Evolutionary conservation across 2,888 invertebrate species (phyloP).

Genomic region (Phyllotreta striolata): DNA sequence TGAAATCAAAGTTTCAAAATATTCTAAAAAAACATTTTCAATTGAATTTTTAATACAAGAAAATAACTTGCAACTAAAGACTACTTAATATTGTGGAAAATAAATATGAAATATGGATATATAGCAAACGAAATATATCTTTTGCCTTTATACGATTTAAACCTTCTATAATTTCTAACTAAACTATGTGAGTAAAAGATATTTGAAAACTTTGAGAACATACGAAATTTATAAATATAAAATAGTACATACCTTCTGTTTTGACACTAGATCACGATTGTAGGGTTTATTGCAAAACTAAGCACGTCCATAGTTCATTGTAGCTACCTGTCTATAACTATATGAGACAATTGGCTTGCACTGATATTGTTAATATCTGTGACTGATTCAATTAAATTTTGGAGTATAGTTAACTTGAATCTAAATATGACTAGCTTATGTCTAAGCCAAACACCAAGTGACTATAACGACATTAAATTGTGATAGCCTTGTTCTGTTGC

Average conservation of each 20-base stretch:
- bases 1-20: no score
- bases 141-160: no score
- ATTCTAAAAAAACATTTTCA: no score
- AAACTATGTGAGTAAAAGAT: no score
- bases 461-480: slow-evolving; percentile 64
- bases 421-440: slow-evolving; percentile 63
- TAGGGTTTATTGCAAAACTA: slow-evolving; percentile 1
- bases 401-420: slow-evolving; percentile 60
- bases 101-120: no score
- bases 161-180: no score
- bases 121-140: no score
- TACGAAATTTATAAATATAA: no score
- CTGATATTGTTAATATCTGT: slow-evolving; percentile 63
- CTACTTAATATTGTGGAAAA: no score
- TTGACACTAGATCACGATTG: slow-evolving; percentile 15
- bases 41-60: no score
- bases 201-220: no score
- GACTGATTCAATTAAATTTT: slow-evolving; percentile 63
- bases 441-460: slow-evolving; percentile 63
- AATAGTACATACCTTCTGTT: slow-evolving; percentile 18
- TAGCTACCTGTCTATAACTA: slow-evolving; percentile 49
- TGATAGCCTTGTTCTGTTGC: slow-evolving; percentile 64
- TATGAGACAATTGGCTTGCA: slow-evolving; percentile 59
- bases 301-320: slow-evolving; percentile 28
- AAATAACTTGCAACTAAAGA: no score